Conservation (phyloP, 2,113 vertebrate genomes). For the Catharus fuscescens region DNA sequence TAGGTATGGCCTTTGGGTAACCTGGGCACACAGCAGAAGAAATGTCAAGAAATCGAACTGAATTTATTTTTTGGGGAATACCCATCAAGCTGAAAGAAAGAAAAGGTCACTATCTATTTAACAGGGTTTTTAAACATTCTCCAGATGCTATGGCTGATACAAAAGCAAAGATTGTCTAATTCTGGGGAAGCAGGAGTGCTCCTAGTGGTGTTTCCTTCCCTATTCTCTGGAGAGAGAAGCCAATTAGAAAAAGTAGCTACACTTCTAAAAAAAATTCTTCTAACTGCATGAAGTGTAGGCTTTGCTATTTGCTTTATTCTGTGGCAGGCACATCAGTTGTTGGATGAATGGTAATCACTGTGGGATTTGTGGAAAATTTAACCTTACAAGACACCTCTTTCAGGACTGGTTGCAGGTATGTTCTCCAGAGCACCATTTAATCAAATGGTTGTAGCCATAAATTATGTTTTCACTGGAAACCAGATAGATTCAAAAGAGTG, state of each 20-base stretch:
- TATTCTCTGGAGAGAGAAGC: background rate
- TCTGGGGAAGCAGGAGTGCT: background rate
- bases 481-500: background rate
- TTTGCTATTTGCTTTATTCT: background rate
- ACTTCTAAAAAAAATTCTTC: background rate
- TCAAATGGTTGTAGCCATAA: background rate
- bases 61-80: conserved; percentile 15
- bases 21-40: background rate
- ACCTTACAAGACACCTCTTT: background rate
- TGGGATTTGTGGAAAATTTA: background rate
- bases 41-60: background rate
- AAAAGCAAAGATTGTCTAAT: background rate
- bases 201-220: background rate
- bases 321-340: background rate
- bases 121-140: background rate
- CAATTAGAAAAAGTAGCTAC: background rate
- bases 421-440: background rate
- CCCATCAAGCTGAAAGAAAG: background rate
- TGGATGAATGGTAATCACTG: background rate
- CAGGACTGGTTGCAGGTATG: background rate
- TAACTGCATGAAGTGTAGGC: background rate
- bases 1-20: background rate
- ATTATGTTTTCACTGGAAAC: conserved; percentile 12
- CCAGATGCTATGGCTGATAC: background rate
- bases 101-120: conserved; percentile 5